These are phyloP conservation scores for Oopsacas minuta DNA, from an alignment of 37 sponge, comb jelly and placozoan genomes.

Conservation along the genomic window DNA sequence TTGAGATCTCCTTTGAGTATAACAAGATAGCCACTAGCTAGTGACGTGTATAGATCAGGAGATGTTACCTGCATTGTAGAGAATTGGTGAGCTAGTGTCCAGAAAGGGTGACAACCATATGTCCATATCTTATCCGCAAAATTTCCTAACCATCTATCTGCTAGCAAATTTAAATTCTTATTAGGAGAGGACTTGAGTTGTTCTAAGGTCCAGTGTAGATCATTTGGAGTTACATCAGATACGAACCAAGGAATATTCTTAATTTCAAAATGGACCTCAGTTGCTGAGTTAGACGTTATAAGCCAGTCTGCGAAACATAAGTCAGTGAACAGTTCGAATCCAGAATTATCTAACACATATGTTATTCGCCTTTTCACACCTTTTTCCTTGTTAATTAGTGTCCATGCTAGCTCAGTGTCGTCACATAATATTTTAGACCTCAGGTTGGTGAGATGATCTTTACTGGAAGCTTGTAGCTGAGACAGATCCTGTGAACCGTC, in stretches of 20 bases:
- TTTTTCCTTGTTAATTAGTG: conserved; percentile 35
- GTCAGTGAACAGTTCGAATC: conserved; percentile 87
- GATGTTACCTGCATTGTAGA: conserved; percentile 59
- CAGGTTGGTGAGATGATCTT: conserved; percentile 22
- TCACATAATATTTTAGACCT: conserved; percentile 50
- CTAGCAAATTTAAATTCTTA: conserved; percentile 28
- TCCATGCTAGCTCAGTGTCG: conserved; percentile 43
- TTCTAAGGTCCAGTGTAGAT: conserved; percentile 66
- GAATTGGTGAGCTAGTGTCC: conserved; percentile 81
- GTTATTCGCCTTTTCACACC: conserved; percentile 38
- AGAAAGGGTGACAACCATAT: conserved; percentile 62
- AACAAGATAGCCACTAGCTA: conserved; percentile 48
- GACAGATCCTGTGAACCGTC: conserved; percentile 40
- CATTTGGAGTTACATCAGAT: conserved; percentile 66
- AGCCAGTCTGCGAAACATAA: conserved; percentile 80
- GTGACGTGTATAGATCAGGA: conserved; percentile 57
- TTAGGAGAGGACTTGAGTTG: conserved; percentile 27
- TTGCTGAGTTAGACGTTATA: conserved; percentile 31
- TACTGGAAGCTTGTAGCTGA: not conserved
- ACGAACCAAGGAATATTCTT: conserved; percentile 97
- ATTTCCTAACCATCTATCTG: conserved; percentile 36
- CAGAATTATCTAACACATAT: conserved; percentile 88
- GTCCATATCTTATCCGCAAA: conserved; percentile 37
- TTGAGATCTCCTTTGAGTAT: conserved; percentile 97
- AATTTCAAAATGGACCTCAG: conserved; percentile 56